Evolutionary conservation across 2,888 invertebrate genomes (phyloP), one percentile per base, ranked within the genome.

Genomic region (Cantharis nigra): DNA sequence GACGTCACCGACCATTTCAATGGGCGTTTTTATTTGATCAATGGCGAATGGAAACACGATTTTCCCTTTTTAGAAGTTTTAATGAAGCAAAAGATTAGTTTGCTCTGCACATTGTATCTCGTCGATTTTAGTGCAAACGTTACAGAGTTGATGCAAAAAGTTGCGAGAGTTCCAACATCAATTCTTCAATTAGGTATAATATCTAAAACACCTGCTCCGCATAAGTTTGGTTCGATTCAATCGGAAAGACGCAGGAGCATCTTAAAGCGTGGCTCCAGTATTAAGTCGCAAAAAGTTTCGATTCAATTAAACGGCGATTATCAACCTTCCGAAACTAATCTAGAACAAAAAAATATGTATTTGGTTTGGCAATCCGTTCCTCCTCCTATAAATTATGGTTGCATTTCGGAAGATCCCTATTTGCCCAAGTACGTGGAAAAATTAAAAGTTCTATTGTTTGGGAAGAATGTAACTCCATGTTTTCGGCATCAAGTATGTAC

Each of bases 61-160:
- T 87, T 88, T 80, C 87, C 87, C 0, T 86, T 87, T 73, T 79
- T 87, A 70, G 87, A 87, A 76, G 81, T 87, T 3, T 74, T 87
- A 18, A 84, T 84, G 75, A 76, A 80, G 3, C 77, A 82, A 63
- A 76, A 81, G 62, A 82, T 84, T 18, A 85, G 84, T 5, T 83
- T 87, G 0, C 77, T 79, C 1, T 75, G 78, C 5, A 85, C 85
- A 0, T 85, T 87, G 75, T 87, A 87, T 72, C 77, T 87, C 7
- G 85, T 87, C 14, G 86, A 87, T 78, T 87, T 84, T 78, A 82
- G 82, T 16, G 83, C 78, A 82, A 80, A 78, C 79, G 74, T 23
- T 30, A 62, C 23, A 16, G 70, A 75, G 18, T 28, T 69, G 23
- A 69, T 28, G 1, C 30, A 75, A 70, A 74, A 63, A 63, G 26